A percentile compares a stretch with the other conserved stretches of the same genome.
Conservation (phyloP, 2,888 invertebrate genomes). For the Coelinius sp. region DNA sequence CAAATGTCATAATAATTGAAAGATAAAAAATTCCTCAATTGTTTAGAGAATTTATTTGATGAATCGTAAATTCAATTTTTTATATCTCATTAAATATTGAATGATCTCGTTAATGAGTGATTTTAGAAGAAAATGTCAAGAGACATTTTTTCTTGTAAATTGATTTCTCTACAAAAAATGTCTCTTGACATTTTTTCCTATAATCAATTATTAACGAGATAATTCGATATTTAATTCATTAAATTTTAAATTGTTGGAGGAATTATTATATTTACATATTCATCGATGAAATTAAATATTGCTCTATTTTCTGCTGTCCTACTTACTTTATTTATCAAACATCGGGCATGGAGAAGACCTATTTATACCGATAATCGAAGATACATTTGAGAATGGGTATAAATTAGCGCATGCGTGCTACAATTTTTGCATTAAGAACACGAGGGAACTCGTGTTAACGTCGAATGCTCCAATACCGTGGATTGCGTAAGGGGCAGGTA, state of each 20-base stretch:
- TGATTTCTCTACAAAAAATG: no score
- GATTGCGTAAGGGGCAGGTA: constrained; percentile 36
- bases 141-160: no score
- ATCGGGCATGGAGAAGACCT: constrained; percentile 8
- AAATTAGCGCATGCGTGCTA: constrained; percentile 2
- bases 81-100: background rate
- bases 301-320: background rate
- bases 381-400: constrained; percentile 6
- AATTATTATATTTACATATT: no score
- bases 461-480: constrained; percentile 20
- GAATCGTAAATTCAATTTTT: no score
- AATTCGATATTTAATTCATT: no score
- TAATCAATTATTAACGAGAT: no score
- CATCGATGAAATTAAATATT: background rate
- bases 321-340: constrained; percentile 17
- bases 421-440: background rate
- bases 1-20: background rate
- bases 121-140: no score
- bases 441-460: background rate
- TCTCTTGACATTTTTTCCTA: no score
- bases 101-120: no score
- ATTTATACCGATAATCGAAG: constrained; percentile 25
- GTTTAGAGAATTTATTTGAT: background rate
- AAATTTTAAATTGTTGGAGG: no score
- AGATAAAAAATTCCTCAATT: constrained; percentile 1